These are phyloP conservation scores for Temnothorax ravouxi DNA, from an alignment of 2,888 invertebrate species.

Conservation along the genomic window DNA sequence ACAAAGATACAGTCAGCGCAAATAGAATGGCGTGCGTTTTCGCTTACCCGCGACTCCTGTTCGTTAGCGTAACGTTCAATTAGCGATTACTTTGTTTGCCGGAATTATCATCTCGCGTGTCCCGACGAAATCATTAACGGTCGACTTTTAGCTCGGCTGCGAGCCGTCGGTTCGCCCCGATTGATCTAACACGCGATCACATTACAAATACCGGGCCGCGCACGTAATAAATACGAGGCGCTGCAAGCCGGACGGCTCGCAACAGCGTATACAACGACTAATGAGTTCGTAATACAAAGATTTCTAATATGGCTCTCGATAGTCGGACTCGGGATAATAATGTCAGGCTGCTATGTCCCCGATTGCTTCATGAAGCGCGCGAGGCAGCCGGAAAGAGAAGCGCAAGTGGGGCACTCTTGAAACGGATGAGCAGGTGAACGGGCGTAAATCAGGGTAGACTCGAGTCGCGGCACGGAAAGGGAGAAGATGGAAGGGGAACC, in stretches of 20 bases:
- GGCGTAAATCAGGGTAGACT: slow-evolving; percentile 83
- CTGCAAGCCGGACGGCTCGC: slow-evolving; percentile 14
- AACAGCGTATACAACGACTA: slow-evolving; percentile 27
- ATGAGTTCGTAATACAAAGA: slow-evolving; percentile 40
- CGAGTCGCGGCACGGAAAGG: slow-evolving; percentile 58
- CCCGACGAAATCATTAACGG: slow-evolving; percentile 46
- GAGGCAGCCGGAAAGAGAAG: slow-evolving; percentile 76
- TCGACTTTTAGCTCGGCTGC: slow-evolving; percentile 41
- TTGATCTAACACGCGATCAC: slow-evolving; percentile 49
- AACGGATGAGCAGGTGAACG: slow-evolving; percentile 84
- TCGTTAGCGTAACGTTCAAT: slow-evolving; percentile 52
- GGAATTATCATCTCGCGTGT: slow-evolving; percentile 56
- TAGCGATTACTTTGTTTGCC: slow-evolving; percentile 46
- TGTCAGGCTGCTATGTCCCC: slow-evolving; percentile 52
- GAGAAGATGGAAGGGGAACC: slow-evolving; percentile 48
- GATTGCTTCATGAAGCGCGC: slow-evolving; percentile 67
- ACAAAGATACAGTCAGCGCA: slow-evolving; percentile 9
- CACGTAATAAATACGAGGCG: slow-evolving; percentile 55
- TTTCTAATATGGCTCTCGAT: slow-evolving; percentile 35
- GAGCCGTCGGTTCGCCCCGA: slow-evolving; percentile 24
- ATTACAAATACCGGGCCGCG: slow-evolving; percentile 29
- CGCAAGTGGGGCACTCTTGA: slow-evolving; percentile 83
- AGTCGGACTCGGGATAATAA: slow-evolving; percentile 58
- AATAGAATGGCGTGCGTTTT: slow-evolving; percentile 21
- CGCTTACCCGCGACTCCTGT: slow-evolving; percentile 1